Evolutionary conservation across 2,888 invertebrate genomes (phyloP).

Genomic region (Phaedon cochleariae): DNA sequence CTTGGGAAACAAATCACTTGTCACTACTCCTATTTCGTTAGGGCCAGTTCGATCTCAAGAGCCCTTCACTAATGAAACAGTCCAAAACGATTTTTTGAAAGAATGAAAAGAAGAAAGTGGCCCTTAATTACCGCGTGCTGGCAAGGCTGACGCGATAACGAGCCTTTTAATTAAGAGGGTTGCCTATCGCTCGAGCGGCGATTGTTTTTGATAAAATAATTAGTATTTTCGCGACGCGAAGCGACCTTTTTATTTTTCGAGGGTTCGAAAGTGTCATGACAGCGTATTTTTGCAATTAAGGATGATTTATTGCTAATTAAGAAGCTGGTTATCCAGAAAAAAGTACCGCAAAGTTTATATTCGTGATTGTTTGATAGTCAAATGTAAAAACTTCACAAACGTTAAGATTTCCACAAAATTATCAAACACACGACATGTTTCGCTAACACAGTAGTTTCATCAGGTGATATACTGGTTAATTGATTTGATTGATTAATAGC

Average conservation of each 20-base stretch:
- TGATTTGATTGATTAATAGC: no score
- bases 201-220: slow-evolving; percentile 24
- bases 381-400: no score
- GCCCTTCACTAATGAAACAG: neutral
- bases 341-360: neutral
- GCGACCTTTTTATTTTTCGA: slow-evolving; percentile 1
- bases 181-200: slow-evolving; percentile 2
- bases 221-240: slow-evolving; percentile 16
- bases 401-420: no score
- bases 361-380: no score
- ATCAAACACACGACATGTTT: no score
- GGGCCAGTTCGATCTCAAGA: neutral
- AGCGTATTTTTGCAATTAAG: neutral
- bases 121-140: neutral
- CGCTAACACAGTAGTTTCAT: no score
- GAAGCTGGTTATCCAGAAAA: neutral
- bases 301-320: neutral
- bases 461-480: no score
- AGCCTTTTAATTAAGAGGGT: slow-evolving; percentile 26
- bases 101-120: neutral
- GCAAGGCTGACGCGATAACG: slow-evolving; percentile 22
- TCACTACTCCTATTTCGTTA: no score
- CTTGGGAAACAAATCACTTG: neutral
- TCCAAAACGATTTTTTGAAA: neutral
- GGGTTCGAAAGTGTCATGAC: neutral